Percentiles rank a stretch among this genome's conserved stretches.
Evolutionary conservation across 1,140 invertebrate genomes (phyloP).

Genomic region (Drosophila sturtevanti): DNA sequence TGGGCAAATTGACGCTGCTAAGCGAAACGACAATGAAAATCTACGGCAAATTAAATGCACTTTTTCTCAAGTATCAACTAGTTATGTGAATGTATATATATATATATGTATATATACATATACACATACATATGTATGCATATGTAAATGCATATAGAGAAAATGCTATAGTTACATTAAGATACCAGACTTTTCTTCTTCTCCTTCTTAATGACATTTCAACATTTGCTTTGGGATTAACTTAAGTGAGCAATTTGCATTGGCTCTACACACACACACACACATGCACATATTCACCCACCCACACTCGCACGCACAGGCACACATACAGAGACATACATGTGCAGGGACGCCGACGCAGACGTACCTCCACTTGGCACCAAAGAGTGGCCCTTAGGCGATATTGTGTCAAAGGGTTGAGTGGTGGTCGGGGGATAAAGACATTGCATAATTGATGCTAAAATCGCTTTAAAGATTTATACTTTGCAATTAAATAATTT

Average conservation of each 20-base stretch:
- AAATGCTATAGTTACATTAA: neutral
- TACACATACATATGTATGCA: neutral
- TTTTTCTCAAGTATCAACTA: conserved; percentile 6
- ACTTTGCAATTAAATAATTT: no score
- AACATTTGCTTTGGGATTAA: conserved; percentile 21
- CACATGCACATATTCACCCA: neutral
- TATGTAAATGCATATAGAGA: neutral
- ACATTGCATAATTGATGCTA: neutral
- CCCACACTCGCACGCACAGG: neutral
- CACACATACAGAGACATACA: neutral
- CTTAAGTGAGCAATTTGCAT: conserved; percentile 31
- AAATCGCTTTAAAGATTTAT: neutral
- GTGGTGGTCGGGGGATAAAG: neutral
- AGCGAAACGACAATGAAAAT: neutral
- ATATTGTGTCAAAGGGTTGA: neutral
- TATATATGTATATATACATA: neutral
- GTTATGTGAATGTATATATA: neutral
- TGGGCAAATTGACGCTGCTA: conserved; percentile 2
- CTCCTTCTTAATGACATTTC: neutral
- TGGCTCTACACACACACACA: neutral
- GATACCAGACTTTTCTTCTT: neutral
- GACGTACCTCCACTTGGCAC: neutral
- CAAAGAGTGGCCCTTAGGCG: neutral
- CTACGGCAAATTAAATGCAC: neutral
- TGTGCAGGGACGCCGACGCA: conserved; percentile 4